Conservation (phyloP, 2,113 vertebrate genomes). For the Andinoacara biseriatus region DNA sequence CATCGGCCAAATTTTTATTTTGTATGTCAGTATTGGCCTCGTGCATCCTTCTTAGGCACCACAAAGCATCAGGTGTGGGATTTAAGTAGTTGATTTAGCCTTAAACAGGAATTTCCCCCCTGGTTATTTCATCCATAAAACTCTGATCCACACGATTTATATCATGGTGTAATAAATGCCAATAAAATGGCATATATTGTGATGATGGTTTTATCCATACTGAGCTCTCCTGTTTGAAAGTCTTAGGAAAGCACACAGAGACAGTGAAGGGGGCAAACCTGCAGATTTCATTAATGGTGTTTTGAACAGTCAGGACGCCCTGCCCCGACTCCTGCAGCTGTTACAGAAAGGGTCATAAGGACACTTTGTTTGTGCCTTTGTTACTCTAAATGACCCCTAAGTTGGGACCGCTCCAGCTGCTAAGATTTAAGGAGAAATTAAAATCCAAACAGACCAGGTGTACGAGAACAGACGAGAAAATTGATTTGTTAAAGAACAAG, state of each 20-base stretch:
- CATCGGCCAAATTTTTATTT: not conserved
- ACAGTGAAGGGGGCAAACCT: not conserved
- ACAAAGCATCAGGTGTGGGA: not conserved
- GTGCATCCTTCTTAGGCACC: not conserved
- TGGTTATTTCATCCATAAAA: not conserved
- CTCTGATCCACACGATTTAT: not conserved
- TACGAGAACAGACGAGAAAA: not conserved
- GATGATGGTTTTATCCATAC: not conserved
- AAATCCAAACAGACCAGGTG: not conserved
- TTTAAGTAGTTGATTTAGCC: not conserved
- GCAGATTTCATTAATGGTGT: not conserved
- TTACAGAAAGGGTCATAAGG: not conserved
- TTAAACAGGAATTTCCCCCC: not conserved
- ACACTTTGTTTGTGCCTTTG: slow-evolving; percentile 12
- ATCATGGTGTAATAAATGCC: not conserved
- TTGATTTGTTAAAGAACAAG: not conserved
- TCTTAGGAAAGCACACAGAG: not conserved
- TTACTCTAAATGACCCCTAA: not conserved
- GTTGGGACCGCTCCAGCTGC: not conserved
- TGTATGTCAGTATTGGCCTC: not conserved
- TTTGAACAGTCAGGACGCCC: not conserved
- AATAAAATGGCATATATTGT: not conserved
- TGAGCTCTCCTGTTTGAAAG: not conserved
- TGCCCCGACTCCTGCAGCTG: not conserved
- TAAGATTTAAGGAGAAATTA: not conserved